A percentile compares a stretch with the other conserved stretches of the same genome.
phyloP scores from a whole-genome alignment of 2,888 invertebrate species.

The Aelia acuminata region DNA sequence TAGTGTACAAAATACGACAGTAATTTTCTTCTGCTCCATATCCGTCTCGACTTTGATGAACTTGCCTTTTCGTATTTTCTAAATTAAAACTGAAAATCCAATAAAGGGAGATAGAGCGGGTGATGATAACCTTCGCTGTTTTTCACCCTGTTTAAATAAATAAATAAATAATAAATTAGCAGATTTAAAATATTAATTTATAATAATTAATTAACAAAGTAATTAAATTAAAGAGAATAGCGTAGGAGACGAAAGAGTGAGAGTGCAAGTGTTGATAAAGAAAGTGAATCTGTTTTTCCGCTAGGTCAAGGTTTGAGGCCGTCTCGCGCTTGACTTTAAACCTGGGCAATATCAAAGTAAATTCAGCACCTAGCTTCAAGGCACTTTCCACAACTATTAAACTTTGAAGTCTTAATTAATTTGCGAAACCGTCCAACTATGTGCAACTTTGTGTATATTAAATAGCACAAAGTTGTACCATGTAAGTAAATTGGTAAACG shows the following conservation, averaged over 20 bases:
- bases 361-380: neutral
- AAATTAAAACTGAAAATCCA: neutral
- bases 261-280: neutral
- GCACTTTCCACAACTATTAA: neutral
- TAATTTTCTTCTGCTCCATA: neutral
- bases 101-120: neutral
- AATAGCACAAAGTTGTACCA: neutral
- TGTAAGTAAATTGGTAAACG: no score
- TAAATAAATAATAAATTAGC: no score
- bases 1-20: neutral
- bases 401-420: neutral
- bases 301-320: neutral
- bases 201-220: no score
- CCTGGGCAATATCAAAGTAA: neutral
- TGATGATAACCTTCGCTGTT: no score
- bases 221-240: neutral
- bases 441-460: neutral
- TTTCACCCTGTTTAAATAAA: no score
- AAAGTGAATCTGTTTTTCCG: neutral
- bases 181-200: no score
- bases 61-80: neutral
- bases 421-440: neutral
- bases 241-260: neutral
- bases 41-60: conserved; percentile 4
- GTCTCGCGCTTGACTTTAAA: neutral